Conservation (phyloP, 2,888 invertebrate genomes). For the Gryllus longicercus region DNA sequence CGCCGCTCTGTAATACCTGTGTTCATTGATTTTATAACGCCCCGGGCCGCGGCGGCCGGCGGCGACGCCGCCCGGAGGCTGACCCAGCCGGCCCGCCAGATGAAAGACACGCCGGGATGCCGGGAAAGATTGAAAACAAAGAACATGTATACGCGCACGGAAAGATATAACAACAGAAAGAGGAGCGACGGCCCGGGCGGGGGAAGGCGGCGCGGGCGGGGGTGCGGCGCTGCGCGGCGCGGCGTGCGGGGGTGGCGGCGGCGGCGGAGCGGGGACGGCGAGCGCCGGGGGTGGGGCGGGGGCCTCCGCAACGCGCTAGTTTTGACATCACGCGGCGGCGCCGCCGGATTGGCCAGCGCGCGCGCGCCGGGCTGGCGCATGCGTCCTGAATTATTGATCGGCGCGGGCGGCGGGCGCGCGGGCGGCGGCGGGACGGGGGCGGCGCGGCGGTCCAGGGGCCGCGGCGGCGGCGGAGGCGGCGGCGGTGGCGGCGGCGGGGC, state of each 20-base stretch:
- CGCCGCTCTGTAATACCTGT: background rate
- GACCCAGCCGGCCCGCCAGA: conserved; percentile 28
- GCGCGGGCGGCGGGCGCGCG: conserved; percentile 25
- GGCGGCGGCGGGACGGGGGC: conserved; percentile 18
- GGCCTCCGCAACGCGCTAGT: conserved; percentile 35
- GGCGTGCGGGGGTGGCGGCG: conserved; percentile 20
- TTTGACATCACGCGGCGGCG: conserved; percentile 32
- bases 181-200: conserved; percentile 27
- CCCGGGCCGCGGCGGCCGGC: conserved; percentile 19
- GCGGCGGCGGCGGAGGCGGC: conserved; percentile 18
- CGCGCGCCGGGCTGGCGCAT: conserved; percentile 33
- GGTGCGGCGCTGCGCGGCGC: background rate
- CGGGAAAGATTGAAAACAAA: conserved; percentile 37
- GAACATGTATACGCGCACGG: conserved; percentile 33
- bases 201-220: conserved; percentile 21
- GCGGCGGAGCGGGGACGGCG: conserved; percentile 3
- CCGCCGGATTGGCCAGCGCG: conserved; percentile 32
- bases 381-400: conserved; percentile 36
- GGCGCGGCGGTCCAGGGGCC: conserved; percentile 24
- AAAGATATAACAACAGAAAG: conserved; percentile 26
- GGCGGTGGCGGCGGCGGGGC: background rate
- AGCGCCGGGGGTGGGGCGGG: background rate
- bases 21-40: conserved; percentile 17
- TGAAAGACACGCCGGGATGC: conserved; percentile 33
- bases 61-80: conserved; percentile 19